These are phyloP conservation scores for Neotoma lepida DNA, from an alignment of 2,113 vertebrate genomes.

Conservation along the genomic window DNA sequence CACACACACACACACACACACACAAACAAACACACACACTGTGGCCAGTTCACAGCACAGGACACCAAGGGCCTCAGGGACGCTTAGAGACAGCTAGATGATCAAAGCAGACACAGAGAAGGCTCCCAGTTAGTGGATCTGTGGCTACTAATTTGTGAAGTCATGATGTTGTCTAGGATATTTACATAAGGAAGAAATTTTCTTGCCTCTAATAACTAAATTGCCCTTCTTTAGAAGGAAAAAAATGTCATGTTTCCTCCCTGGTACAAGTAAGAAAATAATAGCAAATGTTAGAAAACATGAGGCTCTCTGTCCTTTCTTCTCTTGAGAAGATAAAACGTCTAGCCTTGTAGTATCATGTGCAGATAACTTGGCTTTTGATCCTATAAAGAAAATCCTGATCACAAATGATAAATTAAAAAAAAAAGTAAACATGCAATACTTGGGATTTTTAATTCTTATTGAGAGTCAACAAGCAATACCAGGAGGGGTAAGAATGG, in stretches of 20 bases:
- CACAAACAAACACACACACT: neutral
- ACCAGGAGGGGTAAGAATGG: neutral
- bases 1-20: neutral
- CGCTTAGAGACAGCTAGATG: rapidly evolving
- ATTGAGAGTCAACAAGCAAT: neutral
- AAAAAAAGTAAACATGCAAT: neutral
- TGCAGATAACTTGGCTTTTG: neutral
- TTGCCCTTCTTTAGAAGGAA: neutral
- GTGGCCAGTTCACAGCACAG: neutral
- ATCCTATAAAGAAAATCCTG: neutral
- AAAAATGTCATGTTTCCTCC: neutral
- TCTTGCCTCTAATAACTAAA: neutral
- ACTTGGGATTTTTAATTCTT: constrained; percentile 21
- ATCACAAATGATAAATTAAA: neutral
- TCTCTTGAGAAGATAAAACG: neutral
- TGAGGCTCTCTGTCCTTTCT: neutral
- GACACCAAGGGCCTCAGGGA: neutral
- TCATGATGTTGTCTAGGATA: neutral
- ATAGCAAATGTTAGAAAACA: constrained; percentile 21
- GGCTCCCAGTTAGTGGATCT: neutral
- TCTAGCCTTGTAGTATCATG: neutral
- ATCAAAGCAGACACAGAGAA: neutral
- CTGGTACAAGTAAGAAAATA: neutral
- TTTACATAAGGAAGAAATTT: neutral
- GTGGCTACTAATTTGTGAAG: neutral